Percentiles rank a stretch among this genome's conserved stretches.
phyloP scores from a whole-genome alignment of 2,113 vertebrate species.

The Octodon degus region DNA sequence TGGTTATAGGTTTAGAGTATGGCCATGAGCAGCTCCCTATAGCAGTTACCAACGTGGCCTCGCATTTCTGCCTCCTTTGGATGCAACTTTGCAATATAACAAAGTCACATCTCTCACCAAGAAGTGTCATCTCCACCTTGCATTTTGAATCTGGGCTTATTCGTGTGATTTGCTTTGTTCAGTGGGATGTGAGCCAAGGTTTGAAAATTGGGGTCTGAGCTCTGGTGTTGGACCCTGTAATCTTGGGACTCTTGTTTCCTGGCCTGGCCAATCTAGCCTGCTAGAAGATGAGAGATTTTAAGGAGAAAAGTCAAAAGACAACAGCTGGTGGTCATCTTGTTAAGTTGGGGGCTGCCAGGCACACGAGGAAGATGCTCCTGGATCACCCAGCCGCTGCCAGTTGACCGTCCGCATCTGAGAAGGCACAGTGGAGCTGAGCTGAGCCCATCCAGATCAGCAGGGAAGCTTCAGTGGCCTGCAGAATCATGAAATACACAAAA shows the following conservation, averaged over 20 bases:
- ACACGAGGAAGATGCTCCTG: background rate
- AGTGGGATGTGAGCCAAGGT: background rate
- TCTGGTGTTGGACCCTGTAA: background rate
- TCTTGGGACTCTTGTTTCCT: background rate
- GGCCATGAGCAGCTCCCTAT: background rate
- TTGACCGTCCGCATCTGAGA: background rate
- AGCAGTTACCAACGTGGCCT: background rate
- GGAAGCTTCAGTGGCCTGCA: background rate
- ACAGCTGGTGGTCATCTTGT: background rate
- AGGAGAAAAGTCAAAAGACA: background rate
- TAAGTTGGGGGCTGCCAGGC: background rate
- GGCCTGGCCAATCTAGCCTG: background rate
- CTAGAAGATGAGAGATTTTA: background rate
- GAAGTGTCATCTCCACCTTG: background rate
- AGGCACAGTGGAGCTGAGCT: background rate
- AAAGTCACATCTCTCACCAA: background rate
- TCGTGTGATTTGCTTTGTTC: background rate
- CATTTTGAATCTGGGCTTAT: background rate
- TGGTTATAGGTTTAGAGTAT: background rate
- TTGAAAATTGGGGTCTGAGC: background rate
- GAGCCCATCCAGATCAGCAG: background rate
- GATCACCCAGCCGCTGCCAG: background rate
- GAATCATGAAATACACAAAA: background rate
- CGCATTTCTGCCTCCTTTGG: background rate
- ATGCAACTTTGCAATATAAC: background rate